Conservation (phyloP, 2,113 vertebrate species). For the Gadus chalcogrammus region DNA sequence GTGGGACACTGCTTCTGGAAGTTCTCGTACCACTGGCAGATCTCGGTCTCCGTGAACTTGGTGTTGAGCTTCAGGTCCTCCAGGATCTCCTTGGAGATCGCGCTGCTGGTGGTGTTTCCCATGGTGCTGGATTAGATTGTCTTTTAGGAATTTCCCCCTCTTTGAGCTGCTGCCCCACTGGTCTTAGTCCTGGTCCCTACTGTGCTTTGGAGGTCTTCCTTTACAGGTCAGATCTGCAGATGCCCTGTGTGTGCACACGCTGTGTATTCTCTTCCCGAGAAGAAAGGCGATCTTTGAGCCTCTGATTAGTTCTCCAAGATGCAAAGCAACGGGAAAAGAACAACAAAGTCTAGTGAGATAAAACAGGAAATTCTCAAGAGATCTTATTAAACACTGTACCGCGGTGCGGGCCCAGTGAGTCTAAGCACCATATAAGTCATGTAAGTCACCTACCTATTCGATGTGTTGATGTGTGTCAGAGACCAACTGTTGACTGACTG, state of each 20-base stretch:
- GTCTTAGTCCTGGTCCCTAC: conserved; percentile 19
- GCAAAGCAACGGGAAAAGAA: no score
- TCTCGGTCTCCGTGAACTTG: conserved; percentile 80
- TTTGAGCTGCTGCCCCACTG: conserved; percentile 1
- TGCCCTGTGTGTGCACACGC: neutral
- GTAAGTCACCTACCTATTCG: conserved; percentile 25
- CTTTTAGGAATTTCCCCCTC: neutral
- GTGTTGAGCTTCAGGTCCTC: conserved; percentile 87
- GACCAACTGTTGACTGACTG: conserved; percentile 20
- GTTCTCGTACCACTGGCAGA: conserved; percentile 85
- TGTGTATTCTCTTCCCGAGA: no score
- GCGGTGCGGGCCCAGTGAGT: no score
- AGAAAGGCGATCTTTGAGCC: no score
- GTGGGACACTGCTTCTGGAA: conserved; percentile 87
- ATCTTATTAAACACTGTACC: no score
- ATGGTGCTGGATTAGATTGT: conserved; percentile 58
- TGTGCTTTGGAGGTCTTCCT: conserved; percentile 22
- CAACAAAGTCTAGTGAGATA: no score
- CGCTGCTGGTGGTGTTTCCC: conserved; percentile 87
- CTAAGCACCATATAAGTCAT: no score
- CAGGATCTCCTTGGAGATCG: conserved; percentile 86
- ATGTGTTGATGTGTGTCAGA: conserved; percentile 13
- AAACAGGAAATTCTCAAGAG: no score
- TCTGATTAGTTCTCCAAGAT: no score
- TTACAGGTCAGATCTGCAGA: conserved; percentile 1